Base-by-base conservation (phyloP, 2,113 vertebrate species). In the Peucedramus taeniatus region DNA sequence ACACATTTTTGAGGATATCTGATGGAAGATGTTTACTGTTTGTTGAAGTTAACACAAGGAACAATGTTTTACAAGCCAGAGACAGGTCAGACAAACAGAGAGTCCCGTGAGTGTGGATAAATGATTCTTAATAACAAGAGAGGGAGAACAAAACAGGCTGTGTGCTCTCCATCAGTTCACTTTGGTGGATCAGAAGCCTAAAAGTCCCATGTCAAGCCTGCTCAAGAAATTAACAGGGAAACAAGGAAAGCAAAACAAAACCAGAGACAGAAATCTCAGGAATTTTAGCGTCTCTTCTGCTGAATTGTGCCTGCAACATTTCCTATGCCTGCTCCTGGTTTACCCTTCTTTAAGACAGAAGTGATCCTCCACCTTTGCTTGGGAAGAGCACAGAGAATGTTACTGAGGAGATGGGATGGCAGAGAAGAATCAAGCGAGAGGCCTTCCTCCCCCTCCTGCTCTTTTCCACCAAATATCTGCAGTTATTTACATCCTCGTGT, bases 401-500 rank as follows among this genome's bases (percentile, higher is more conserved):
- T 61, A 23, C 44, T 11, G 37, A 33, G 65, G 61, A 72, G 85
- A 76, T 5, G 76, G 77, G 75, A 70, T 11, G 56, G 86, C 68
- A 80, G 71, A 87, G 69, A 59, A 87, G 77, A 87, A 91, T 71
- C 90, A 39, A 83, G 27, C 1, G 0, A 56, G 65, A 92, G 59
- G 90, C 86, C 80, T 75, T 66, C 79, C 83, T 92, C 72, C 90
- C 57, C 74, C 79, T 94, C 40, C 75, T 86, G 92, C 57, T 94
- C 76, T 76, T 71, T 60, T 47, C 27, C 85, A 74, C 75, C 70
- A 66, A 91, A 33, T 40, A 83, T 70, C 91, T 71, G 42, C 0
- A 86, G 71, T 94, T 96, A 96, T 96, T 96, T 93, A 86, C 93
- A 95, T 54, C 45, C 85, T 74, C 31, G 0, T 17, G 37, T 71